Evolutionary conservation across 2,113 vertebrate genomes (phyloP).

Genomic region (Terrapene triunguis): DNA sequence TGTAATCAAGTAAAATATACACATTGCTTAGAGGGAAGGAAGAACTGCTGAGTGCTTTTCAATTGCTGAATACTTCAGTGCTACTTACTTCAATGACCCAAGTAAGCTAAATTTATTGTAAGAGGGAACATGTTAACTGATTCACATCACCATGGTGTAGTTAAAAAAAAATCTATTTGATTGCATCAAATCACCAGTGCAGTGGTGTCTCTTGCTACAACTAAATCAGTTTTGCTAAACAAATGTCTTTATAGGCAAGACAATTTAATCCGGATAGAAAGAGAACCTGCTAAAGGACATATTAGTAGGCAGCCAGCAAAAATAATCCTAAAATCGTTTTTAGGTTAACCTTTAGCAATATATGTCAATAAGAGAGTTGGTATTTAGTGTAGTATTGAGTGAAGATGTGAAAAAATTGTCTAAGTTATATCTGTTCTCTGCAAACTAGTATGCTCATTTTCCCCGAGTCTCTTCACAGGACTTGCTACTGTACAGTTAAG

Average conservation of each 20-base stretch:
- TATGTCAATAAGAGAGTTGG: background rate
- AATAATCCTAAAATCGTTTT: background rate
- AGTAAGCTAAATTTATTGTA: background rate
- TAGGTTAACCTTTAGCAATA: background rate
- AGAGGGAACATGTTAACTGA: background rate
- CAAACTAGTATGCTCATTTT: background rate
- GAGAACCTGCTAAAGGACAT: background rate
- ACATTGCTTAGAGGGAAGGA: background rate
- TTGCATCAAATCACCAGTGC: background rate
- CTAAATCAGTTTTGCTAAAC: background rate
- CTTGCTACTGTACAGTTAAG: background rate
- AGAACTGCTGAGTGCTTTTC: background rate
- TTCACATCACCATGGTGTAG: background rate
- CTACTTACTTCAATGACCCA: background rate
- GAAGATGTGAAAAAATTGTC: too few species aligned
- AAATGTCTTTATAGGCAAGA: background rate
- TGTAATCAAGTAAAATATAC: background rate
- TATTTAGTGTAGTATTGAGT: background rate
- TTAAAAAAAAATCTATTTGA: background rate
- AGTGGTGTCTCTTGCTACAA: background rate
- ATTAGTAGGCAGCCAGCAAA: background rate
- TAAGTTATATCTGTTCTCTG: background rate
- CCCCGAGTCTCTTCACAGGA: background rate
- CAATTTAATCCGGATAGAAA: background rate
- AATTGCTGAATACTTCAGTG: background rate